Percentiles rank a stretch among this genome's conserved stretches.
Conservation (phyloP, 2,888 invertebrate species). For the Pinctada fucata region DNA sequence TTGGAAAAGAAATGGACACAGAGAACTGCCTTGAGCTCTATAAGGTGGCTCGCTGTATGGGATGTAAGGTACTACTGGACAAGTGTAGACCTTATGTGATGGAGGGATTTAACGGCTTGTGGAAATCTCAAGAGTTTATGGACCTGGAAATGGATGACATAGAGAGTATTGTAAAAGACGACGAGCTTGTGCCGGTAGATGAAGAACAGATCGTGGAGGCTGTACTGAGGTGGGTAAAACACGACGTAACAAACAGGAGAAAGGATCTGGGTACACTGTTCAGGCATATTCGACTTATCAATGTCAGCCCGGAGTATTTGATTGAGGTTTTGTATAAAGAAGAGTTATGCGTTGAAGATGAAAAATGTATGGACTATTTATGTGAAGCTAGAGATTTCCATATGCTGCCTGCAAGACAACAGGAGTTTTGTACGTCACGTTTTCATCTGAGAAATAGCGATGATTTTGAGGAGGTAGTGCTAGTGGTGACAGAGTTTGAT, state of each 20-base stretch:
- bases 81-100: slow-evolving; percentile 44
- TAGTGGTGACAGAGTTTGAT: slow-evolving; percentile 52
- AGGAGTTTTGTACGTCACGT: slow-evolving; percentile 45
- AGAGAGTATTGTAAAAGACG: slow-evolving; percentile 49
- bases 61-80: slow-evolving; percentile 43
- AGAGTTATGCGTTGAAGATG: slow-evolving; percentile 35
- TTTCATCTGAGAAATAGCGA: slow-evolving; percentile 48
- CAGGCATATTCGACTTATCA: slow-evolving; percentile 46
- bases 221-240: slow-evolving; percentile 47
- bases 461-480: slow-evolving; percentile 55
- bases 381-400: slow-evolving; percentile 53
- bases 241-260: slow-evolving; percentile 34
- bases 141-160: slow-evolving; percentile 47
- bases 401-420: slow-evolving; percentile 48
- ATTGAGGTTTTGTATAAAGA: slow-evolving; percentile 42
- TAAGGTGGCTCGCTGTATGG: slow-evolving; percentile 44
- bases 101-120: slow-evolving; percentile 51
- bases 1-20: slow-evolving; percentile 44
- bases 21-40: slow-evolving; percentile 53
- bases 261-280: slow-evolving; percentile 40
- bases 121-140: slow-evolving; percentile 49
- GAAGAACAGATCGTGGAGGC: slow-evolving; percentile 58
- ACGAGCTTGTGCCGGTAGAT: slow-evolving; percentile 50
- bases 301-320: slow-evolving; percentile 52
- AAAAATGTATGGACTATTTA: slow-evolving; percentile 39